Evolutionary conservation across 2,888 invertebrate species (phyloP), one percentile per base, ranked within the genome.

Genomic region (Hyppa rectilinea): DNA sequence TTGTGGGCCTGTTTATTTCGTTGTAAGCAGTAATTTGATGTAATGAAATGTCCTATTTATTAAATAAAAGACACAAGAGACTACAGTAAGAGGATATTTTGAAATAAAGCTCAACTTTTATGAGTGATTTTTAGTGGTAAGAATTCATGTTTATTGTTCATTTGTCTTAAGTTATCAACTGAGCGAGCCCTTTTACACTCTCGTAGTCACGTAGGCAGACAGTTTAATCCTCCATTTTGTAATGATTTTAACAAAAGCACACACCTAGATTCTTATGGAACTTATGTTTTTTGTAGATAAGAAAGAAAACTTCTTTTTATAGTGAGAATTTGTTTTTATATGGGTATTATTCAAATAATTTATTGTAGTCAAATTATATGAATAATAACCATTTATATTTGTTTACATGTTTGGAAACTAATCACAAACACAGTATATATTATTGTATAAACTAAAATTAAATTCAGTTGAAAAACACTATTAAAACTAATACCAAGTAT

Each of bases 61-160:
- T 49, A 56, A 73, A 66, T 47, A 26, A 31, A 47, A 31, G 5
- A 36, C 12, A 26, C 52, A 43, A 58, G 23, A 20, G 40, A n/a
- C 40, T 43, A 34, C 12, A 53, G 55, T 75, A 66, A 80, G 58
- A 59, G 31, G 75, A 66, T 80, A 75, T 59, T 61, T 62, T 49
- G 17, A 60, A 38, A 53, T 58, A 64, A 60, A 43, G 36, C 31
- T 62, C 7, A 72, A 47, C 45, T 59, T n/a, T 70, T 61, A 62
- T 49, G 56, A 34, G 26, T n/a, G 26, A 60, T 40, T 29, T 64
- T 64, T 23, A 69, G 31, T 26, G 49, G 34, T 55, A 17, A 43
- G 47, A 75, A 63, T 17, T 63, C 45, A 52, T 61, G 31, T 62
- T 70, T 63, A 77, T 60, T 56, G 31, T 58, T 53, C 20, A 71